Conservation (phyloP, 2,113 vertebrate species). For the Papio anubis region DNA sequence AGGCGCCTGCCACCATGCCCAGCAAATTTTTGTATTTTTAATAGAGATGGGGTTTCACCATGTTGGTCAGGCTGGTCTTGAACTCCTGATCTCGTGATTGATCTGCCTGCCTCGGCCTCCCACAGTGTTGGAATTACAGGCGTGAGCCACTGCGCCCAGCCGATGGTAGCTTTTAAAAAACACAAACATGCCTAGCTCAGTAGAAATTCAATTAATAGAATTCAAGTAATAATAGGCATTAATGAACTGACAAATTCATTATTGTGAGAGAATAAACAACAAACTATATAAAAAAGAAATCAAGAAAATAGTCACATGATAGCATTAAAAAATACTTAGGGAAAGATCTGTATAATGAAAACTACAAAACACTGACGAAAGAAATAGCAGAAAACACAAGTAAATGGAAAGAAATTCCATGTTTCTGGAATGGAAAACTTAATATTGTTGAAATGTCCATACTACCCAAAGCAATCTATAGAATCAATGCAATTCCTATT, state of each 20-base stretch:
- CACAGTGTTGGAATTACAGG: no score
- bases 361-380: background rate
- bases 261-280: background rate
- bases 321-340: background rate
- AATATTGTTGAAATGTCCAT: background rate
- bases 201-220: background rate
- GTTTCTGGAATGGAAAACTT: background rate
- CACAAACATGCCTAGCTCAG: background rate
- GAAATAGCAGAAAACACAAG: background rate
- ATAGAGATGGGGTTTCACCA: no score
- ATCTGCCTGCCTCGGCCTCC: no score
- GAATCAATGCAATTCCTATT: background rate
- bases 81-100: no score
- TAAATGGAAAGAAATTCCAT: background rate
- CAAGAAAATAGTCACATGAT: background rate
- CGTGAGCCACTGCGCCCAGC: fast-evolving
- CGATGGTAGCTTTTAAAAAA: background rate
- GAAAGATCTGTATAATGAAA: background rate
- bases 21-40: no score
- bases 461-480: background rate
- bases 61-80: no score
- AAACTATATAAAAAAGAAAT: background rate
- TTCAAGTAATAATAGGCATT: background rate
- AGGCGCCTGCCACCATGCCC: no score
- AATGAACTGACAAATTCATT: background rate